Evolutionary conservation across 2,888 invertebrate genomes (phyloP).

Genomic region (Aphodius sticticus): DNA sequence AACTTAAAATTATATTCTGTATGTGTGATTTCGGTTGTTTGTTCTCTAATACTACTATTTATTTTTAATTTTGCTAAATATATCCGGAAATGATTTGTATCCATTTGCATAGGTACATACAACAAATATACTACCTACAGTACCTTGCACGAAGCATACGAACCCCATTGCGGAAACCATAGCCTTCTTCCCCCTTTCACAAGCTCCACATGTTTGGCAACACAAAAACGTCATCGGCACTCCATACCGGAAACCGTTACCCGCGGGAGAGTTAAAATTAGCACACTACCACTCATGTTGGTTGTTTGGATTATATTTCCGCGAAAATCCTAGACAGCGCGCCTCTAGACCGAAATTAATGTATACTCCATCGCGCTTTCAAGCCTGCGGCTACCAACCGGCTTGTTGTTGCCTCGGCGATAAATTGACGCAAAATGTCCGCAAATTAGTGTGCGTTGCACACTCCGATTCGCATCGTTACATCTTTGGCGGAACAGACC

Average conservation of each 20-base stretch:
- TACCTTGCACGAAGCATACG: constrained; percentile 52
- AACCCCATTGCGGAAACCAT: constrained; percentile 53
- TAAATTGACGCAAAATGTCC: background rate
- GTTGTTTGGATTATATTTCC: constrained; percentile 9
- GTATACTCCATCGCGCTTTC: background rate
- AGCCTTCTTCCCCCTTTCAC: constrained; percentile 50
- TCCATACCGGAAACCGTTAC: background rate
- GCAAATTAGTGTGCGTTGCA: constrained; percentile 40
- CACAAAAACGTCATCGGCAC: constrained; percentile 46
- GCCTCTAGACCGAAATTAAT: background rate
- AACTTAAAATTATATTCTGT: too few species aligned
- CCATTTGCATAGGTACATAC: background rate
- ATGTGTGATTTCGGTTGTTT: too few species aligned
- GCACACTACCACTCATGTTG: background rate
- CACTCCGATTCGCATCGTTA: constrained; percentile 51
- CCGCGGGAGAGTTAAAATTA: background rate
- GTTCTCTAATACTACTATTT: too few species aligned
- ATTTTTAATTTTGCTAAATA: too few species aligned
- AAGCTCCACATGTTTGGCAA: constrained; percentile 47
- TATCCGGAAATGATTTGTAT: too few species aligned
- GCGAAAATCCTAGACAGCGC: constrained; percentile 16
- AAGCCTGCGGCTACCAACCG: background rate
- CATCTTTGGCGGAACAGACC: constrained; percentile 41
- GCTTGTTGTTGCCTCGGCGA: background rate
- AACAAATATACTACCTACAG: constrained; percentile 23